Evolutionary conservation across 2,888 invertebrate species (phyloP).

Genomic region (Platycheirus rosarum): DNA sequence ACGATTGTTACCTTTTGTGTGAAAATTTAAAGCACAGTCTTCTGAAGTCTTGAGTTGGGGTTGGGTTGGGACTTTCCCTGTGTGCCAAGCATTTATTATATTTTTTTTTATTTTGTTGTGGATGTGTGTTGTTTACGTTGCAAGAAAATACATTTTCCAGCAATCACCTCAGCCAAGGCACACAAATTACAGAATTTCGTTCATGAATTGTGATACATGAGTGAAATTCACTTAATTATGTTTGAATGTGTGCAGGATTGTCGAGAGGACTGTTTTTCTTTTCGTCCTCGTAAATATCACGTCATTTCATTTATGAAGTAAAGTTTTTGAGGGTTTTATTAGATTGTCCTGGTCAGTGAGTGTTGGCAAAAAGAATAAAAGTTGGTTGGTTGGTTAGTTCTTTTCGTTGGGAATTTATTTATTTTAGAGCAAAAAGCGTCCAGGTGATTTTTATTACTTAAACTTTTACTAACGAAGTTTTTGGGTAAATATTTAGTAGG

Average conservation of each 20-base stretch:
- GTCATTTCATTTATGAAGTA: conserved; percentile 43
- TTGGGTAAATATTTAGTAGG: too few species aligned
- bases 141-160: conserved; percentile 66
- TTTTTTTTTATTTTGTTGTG: not conserved
- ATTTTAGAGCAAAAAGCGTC: too few species aligned
- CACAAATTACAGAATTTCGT: conserved; percentile 68
- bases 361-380: too few species aligned
- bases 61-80: conserved; percentile 3
- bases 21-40: conserved; percentile 65
- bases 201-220: conserved; percentile 70
- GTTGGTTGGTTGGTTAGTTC: too few species aligned
- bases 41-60: conserved; percentile 50
- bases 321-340: conserved; percentile 25
- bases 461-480: too few species aligned
- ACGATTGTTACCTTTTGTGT: conserved; percentile 20
- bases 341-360: conserved; percentile 1
- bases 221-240: conserved; percentile 69
- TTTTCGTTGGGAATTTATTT: too few species aligned
- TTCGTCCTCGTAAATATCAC: conserved; percentile 54
- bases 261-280: conserved; percentile 9
- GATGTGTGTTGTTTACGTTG: conserved; percentile 38
- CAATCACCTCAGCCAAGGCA: conserved; percentile 34
- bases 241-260: conserved; percentile 49
- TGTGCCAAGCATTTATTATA: conserved; percentile 30
- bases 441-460: too few species aligned